These are phyloP conservation scores for Mythimna pallens DNA, from an alignment of 2,888 invertebrate species.

Conservation along the genomic window DNA sequence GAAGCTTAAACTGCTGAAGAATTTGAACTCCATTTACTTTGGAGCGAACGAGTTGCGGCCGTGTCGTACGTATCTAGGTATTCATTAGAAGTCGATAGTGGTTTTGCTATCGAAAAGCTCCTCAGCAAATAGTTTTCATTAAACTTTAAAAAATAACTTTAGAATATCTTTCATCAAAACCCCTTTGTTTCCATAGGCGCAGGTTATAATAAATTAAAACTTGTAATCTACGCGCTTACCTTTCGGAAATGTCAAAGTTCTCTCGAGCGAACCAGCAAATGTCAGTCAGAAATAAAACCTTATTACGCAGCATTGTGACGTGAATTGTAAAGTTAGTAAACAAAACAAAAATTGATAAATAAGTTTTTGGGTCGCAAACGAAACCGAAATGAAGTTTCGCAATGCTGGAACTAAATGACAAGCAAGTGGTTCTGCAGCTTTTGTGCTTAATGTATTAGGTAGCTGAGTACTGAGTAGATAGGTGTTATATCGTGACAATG, in stretches of 20 bases:
- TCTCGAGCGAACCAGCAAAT: slow-evolving; percentile 38
- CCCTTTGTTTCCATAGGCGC: slow-evolving; percentile 14
- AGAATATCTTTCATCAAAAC: background rate
- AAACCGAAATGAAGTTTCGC: slow-evolving; percentile 66
- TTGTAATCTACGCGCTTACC: slow-evolving; percentile 17
- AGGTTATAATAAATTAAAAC: background rate
- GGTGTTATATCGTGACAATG: slow-evolving; percentile 83
- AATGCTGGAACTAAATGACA: slow-evolving; percentile 73
- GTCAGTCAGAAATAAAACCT: slow-evolving; percentile 48
- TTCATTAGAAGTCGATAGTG: slow-evolving; percentile 17
- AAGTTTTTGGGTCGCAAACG: slow-evolving; percentile 59
- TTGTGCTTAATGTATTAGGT: slow-evolving; percentile 67
- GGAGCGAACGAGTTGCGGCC: slow-evolving; percentile 25
- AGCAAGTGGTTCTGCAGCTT: slow-evolving; percentile 70
- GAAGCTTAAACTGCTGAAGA: slow-evolving; percentile 38
- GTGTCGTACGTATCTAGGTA: slow-evolving; percentile 13
- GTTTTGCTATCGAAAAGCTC: slow-evolving; percentile 22
- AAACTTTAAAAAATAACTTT: slow-evolving; percentile 2
- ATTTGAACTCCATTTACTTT: slow-evolving; percentile 44
- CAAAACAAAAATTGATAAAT: slow-evolving; percentile 54
- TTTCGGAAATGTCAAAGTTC: slow-evolving; percentile 52
- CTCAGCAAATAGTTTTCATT: slow-evolving; percentile 7
- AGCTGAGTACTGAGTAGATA: slow-evolving; percentile 67
- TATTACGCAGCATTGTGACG: slow-evolving; percentile 42
- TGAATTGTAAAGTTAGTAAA: slow-evolving; percentile 55